Evolutionary conservation across 2,113 vertebrate genomes (phyloP).

Genomic region (Ifrita kowaldi): DNA sequence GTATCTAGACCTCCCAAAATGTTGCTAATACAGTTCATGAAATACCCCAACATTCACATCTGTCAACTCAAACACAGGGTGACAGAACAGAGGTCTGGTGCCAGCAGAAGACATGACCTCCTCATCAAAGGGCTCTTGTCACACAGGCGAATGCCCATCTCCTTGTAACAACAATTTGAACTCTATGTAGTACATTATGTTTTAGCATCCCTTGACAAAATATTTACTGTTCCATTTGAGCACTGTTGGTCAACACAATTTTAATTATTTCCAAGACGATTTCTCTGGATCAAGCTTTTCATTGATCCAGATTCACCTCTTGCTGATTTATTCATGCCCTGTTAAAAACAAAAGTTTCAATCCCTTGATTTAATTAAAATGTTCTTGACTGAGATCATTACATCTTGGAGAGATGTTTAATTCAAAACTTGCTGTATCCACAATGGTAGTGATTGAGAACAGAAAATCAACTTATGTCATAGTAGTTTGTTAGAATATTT

Average conservation of each 20-base stretch:
- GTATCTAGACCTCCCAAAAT: background rate
- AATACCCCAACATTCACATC: background rate
- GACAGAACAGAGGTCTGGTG: background rate
- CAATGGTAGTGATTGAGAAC: conserved; percentile 65
- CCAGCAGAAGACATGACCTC: background rate
- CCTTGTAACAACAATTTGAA: background rate
- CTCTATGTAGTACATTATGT: background rate
- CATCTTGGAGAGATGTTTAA: conserved; percentile 70
- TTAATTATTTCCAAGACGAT: background rate
- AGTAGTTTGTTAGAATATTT: conserved; percentile 76
- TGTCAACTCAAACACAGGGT: background rate
- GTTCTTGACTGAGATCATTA: conserved; percentile 71
- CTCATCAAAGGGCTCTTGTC: background rate
- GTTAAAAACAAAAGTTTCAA: conserved; percentile 60
- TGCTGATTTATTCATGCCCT: conserved; percentile 36
- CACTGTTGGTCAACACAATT: background rate
- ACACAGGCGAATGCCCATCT: background rate
- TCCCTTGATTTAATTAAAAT: conserved; percentile 71
- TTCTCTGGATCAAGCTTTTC: background rate
- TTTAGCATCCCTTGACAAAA: background rate
- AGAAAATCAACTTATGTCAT: conserved; percentile 72
- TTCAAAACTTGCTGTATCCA: conserved; percentile 68
- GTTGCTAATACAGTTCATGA: background rate
- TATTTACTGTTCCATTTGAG: background rate
- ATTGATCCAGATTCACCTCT: background rate